These are phyloP conservation scores for Dichetophora obliterata DNA, from an alignment of 2,888 invertebrate species.

Conservation along the genomic window DNA sequence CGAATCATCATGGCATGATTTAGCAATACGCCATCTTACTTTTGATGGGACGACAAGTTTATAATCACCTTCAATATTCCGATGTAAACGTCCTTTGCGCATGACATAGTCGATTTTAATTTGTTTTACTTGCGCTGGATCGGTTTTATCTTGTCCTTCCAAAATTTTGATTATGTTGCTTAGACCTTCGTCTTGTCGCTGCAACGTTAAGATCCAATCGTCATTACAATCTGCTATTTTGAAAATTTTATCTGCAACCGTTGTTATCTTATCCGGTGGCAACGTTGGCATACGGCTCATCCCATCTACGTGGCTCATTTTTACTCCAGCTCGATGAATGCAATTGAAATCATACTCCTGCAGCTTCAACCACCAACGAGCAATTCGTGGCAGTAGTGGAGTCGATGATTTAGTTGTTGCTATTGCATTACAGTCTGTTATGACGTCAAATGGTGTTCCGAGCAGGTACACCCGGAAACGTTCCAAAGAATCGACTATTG, in stretches of 20 bases:
- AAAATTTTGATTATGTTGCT: neutral
- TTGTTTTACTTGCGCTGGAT: too few relatives aligned
- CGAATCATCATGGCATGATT: constrained; percentile 53
- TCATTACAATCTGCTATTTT: constrained; percentile 28
- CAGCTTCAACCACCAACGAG: neutral
- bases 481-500: constrained; percentile 30
- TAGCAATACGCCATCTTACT: neutral
- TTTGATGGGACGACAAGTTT: too few relatives aligned
- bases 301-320: too few relatives aligned
- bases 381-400: constrained; percentile 32
- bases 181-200: constrained; percentile 11
- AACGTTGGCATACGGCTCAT: too few relatives aligned
- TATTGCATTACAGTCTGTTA: constrained; percentile 38
- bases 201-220: constrained; percentile 20
- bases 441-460: constrained; percentile 35
- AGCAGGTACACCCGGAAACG: constrained; percentile 41
- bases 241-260: constrained; percentile 12
- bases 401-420: constrained; percentile 38
- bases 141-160: too few relatives aligned
- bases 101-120: constrained; percentile 40
- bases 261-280: neutral
- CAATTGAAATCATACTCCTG: too few relatives aligned
- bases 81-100: constrained; percentile 27
- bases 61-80: too few relatives aligned
- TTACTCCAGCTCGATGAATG: too few relatives aligned